Percentiles rank a stretch among this genome's conserved stretches.
phyloP scores from a whole-genome alignment of 1,140 invertebrate genomes.

The Thaumetopoea pityocampa region DNA sequence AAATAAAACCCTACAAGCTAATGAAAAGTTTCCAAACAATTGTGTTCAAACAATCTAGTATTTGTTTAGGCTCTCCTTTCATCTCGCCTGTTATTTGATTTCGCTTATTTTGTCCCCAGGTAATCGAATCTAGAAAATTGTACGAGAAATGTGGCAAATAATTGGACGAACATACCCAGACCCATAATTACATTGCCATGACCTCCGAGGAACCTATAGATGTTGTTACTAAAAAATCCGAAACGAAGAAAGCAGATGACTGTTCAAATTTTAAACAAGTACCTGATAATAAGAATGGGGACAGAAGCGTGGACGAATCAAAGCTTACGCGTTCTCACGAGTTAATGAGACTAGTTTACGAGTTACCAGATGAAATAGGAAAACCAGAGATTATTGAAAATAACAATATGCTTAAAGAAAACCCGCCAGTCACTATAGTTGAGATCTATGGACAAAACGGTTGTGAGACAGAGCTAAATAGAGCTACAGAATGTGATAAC shows the following conservation, averaged over 20 bases:
- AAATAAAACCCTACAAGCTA: too few relatives aligned
- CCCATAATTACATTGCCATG: conserved; percentile 45
- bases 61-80: conserved; percentile 5
- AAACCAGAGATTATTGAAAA: conserved; percentile 39
- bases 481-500: conserved; percentile 45
- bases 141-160: conserved; percentile 43
- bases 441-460: conserved; percentile 66
- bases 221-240: conserved; percentile 50
- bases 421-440: conserved; percentile 64
- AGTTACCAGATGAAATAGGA: conserved; percentile 58
- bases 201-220: conserved; percentile 65
- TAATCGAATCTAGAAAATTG: conserved; percentile 9
- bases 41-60: conserved; percentile 7
- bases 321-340: conserved; percentile 57
- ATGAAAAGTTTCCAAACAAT: too few relatives aligned
- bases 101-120: conserved; percentile 4
- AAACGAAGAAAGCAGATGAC: conserved; percentile 46
- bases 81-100: background rate
- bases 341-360: conserved; percentile 70
- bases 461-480: conserved; percentile 55
- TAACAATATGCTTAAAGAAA: conserved; percentile 65
- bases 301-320: conserved; percentile 37
- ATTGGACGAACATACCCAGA: conserved; percentile 14
- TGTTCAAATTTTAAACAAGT: conserved; percentile 37
- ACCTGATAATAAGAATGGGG: conserved; percentile 34